phyloP scores from a whole-genome alignment of 2,797 vertebrate species.

The Poecilia gillii region DNA sequence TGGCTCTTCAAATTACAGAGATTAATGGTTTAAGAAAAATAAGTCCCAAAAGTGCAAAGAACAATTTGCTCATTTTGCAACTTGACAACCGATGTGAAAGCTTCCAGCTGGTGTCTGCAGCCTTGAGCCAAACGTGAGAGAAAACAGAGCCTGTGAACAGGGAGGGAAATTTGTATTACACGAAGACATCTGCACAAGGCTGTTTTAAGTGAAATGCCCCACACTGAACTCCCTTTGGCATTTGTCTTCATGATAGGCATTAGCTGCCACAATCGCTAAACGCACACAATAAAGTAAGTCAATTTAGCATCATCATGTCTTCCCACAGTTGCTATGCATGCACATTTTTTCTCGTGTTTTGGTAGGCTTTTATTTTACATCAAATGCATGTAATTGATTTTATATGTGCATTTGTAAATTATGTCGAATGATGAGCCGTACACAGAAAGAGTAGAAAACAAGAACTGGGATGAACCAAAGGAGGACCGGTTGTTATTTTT shows the following conservation, averaged over 20 bases:
- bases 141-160: conserved; percentile 75
- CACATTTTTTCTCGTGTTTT: background rate
- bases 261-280: conserved; percentile 10
- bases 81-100: conserved; percentile 71
- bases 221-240: conserved; percentile 26
- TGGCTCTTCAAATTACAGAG: conserved; percentile 39
- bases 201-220: conserved; percentile 45
- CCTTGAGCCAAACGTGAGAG: conserved; percentile 63
- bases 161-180: conserved; percentile 59
- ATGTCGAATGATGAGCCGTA: background rate
- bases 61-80: conserved; percentile 59
- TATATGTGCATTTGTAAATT: background rate
- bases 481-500: background rate
- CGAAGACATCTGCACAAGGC: conserved; percentile 56
- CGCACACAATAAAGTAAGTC: background rate
- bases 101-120: conserved; percentile 78
- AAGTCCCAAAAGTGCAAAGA: conserved; percentile 54
- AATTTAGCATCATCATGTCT: background rate
- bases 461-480: background rate
- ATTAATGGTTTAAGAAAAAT: conserved; percentile 58
- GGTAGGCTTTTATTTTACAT: background rate
- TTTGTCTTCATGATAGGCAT: conserved; percentile 21
- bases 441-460: background rate
- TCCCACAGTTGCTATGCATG: background rate
- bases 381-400: background rate